A percentile compares a stretch with the other conserved stretches of the same genome.
phyloP scores from a whole-genome alignment of 53 echinoderm and acorn worm genomes.

The Apostichopus leukothele region DNA sequence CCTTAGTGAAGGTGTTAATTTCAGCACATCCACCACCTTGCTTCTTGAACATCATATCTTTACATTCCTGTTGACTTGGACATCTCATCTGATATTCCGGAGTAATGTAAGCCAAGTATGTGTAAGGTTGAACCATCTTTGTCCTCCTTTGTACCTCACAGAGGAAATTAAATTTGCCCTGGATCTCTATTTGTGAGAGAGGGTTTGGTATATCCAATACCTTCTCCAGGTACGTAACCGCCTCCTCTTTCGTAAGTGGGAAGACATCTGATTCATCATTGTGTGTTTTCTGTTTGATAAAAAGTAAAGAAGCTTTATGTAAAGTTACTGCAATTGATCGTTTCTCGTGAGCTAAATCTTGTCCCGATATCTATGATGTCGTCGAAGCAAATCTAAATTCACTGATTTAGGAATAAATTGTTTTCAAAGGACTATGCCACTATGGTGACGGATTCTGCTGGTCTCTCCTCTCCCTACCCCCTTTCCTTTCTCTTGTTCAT shows the following conservation, averaged over 20 bases:
- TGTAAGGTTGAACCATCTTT: background rate
- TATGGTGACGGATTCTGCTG: too few relatives aligned
- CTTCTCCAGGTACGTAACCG: background rate
- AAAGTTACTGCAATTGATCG: too few relatives aligned
- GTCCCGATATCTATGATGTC: too few relatives aligned
- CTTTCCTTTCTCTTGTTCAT: too few relatives aligned
- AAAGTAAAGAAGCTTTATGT: too few relatives aligned
- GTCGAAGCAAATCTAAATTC: too few relatives aligned
- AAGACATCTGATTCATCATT: background rate
- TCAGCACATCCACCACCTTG: background rate
- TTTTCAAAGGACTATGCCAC: too few relatives aligned
- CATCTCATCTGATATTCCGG: background rate
- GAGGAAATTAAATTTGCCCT: background rate
- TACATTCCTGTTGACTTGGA: background rate
- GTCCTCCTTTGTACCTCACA: background rate
- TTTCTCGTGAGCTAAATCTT: too few relatives aligned
- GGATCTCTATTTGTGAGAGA: background rate
- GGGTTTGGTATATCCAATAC: slow-evolving; percentile 3
- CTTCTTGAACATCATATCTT: background rate
- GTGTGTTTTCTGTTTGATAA: too few relatives aligned
- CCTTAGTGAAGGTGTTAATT: background rate
- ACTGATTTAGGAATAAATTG: too few relatives aligned
- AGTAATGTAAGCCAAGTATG: background rate
- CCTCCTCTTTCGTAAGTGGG: background rate
- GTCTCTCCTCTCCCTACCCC: too few relatives aligned